A percentile compares a stretch with the other conserved stretches of the same genome.
Evolutionary conservation across 2,113 vertebrate species (phyloP).

Genomic region (Tupaia tana): DNA sequence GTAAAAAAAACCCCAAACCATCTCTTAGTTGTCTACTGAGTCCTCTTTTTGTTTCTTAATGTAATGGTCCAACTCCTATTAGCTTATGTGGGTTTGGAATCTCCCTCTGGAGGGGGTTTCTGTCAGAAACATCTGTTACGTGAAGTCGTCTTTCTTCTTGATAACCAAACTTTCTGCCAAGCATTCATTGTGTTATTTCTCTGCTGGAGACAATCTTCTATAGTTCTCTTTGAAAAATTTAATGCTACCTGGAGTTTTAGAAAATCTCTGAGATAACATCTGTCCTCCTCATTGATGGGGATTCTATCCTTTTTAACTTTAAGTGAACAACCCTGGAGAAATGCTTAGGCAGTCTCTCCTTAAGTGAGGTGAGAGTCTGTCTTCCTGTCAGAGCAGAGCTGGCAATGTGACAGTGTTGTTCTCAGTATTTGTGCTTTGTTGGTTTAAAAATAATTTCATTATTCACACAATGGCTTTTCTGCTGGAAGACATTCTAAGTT

Average conservation of each 20-base stretch:
- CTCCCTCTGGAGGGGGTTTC: neutral
- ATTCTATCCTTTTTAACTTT: neutral
- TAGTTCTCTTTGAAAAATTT: neutral
- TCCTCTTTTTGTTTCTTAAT: neutral
- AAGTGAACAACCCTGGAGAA: neutral
- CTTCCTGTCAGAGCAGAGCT: no score
- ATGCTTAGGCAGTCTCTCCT: neutral
- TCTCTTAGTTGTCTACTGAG: neutral
- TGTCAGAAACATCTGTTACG: neutral
- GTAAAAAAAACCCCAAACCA: neutral
- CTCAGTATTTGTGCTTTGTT: neutral
- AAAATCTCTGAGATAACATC: neutral
- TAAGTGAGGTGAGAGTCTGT: neutral
- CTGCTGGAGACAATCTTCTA: neutral
- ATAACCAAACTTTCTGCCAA: neutral
- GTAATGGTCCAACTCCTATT: neutral
- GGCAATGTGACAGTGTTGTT: neutral
- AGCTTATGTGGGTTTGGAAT: neutral
- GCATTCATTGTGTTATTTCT: neutral
- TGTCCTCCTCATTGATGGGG: neutral
- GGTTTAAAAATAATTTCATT: neutral
- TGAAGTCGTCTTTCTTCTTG: neutral
- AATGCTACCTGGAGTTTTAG: neutral
- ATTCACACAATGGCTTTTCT: neutral
- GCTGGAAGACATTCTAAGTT: neutral